Percentiles rank a stretch among this genome's conserved stretches.
Conservation (phyloP, 2,797 vertebrate genomes). For the Threskiornis aethiopicus region DNA sequence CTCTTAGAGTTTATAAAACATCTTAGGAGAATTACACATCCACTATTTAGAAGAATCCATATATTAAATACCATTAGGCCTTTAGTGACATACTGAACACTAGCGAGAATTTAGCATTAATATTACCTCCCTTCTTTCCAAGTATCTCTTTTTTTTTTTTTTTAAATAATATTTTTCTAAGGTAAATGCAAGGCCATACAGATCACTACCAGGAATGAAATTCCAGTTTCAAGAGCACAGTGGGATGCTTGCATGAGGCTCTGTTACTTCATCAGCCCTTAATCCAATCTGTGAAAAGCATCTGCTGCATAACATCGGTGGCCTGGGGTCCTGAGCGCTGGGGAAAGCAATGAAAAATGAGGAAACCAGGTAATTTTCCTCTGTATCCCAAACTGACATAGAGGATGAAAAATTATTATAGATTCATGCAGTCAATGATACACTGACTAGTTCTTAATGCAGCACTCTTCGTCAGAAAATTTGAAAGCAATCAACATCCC, state of each 20-base stretch:
- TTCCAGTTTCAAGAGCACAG: conserved; percentile 32
- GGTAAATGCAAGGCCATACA: neutral
- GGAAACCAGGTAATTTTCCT: neutral
- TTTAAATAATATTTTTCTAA: neutral
- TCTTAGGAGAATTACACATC: neutral
- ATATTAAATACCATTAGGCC: neutral
- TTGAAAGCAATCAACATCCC: neutral
- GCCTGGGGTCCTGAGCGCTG: neutral
- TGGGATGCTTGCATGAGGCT: neutral
- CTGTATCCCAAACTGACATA: neutral
- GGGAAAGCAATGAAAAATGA: neutral
- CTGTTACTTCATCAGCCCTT: neutral
- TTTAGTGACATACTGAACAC: neutral
- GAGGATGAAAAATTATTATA: neutral
- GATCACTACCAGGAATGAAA: neutral
- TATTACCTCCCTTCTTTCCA: neutral
- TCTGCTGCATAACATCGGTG: neutral
- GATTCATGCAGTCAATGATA: neutral
- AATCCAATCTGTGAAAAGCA: conserved; percentile 1
- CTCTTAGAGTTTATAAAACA: neutral
- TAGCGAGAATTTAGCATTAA: neutral
- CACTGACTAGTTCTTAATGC: neutral
- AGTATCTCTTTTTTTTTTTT: neutral
- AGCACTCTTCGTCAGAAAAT: conserved; percentile 2
- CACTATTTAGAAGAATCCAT: neutral